phyloP scores from a whole-genome alignment of 92 coral and sea anemone species.

The Epizoanthus stellaris region DNA sequence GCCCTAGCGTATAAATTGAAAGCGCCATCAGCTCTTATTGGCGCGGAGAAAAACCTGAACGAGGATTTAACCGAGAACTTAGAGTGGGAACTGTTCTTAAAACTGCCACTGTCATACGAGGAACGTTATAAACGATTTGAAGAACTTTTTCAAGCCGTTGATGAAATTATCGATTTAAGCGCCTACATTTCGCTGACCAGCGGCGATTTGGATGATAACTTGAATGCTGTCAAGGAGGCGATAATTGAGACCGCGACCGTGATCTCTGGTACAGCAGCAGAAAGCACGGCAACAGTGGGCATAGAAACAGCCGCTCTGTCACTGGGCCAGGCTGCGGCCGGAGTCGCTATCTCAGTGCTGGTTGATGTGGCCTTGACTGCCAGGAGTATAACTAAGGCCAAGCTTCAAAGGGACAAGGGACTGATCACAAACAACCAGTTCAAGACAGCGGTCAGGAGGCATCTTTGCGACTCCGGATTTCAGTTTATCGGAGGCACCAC shows the following conservation, averaged over 20 bases:
- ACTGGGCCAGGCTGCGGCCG: constrained; percentile 98
- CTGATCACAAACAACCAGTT: constrained; percentile 84
- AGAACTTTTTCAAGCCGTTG: constrained; percentile 80
- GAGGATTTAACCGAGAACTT: constrained; percentile 56
- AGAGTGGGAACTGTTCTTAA: constrained; percentile 68
- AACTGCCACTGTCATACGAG: constrained; percentile 61
- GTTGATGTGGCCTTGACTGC: constrained; percentile 97
- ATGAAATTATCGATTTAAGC: constrained; percentile 75
- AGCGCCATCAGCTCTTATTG: constrained; percentile 26
- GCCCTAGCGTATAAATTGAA: constrained; percentile 54
- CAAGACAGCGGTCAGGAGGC: constrained; percentile 81
- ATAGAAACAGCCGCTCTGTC: constrained; percentile 99
- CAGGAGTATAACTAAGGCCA: constrained; percentile 90
- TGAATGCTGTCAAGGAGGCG: constrained; percentile 73
- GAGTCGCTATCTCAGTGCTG: constrained; percentile 90
- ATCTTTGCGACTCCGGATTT: constrained; percentile 94
- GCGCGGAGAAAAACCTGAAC: constrained; percentile 61
- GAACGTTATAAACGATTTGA: constrained; percentile 63
- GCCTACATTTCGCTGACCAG: constrained; percentile 57
- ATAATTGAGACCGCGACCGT: constrained; percentile 95
- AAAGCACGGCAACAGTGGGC: constrained; percentile 99
- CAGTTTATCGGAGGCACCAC: constrained; percentile 98
- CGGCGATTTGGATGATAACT: constrained; percentile 71
- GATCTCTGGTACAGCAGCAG: constrained; percentile 98
- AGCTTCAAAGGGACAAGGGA: constrained; percentile 89